Evolutionary conservation across 2,797 vertebrate species (phyloP).

Genomic region (Sebastes matsubarae): DNA sequence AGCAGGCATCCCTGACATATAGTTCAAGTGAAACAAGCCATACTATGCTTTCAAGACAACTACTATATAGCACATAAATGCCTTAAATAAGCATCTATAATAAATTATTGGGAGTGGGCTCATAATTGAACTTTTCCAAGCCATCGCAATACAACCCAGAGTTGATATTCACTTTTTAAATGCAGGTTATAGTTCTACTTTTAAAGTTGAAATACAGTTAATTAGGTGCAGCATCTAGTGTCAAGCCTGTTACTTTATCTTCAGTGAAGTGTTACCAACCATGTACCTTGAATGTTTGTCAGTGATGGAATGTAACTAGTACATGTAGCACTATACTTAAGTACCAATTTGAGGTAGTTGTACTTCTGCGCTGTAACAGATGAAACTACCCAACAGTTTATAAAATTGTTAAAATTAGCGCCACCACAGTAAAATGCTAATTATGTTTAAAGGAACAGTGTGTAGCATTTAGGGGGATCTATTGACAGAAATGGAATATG

Average conservation of each 20-base stretch:
- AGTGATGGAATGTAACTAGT: neutral
- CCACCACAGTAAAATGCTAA: no score
- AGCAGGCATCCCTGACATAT: constrained; percentile 2
- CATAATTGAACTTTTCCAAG: neutral
- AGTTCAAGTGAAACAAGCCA: constrained; percentile 15
- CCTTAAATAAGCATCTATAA: neutral
- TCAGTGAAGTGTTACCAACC: neutral
- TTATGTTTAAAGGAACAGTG: no score
- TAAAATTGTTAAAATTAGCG: neutral
- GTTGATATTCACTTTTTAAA: neutral
- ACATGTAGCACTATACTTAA: neutral
- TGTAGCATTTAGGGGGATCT: no score
- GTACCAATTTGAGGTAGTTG: neutral
- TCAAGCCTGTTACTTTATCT: neutral
- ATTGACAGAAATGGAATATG: no score
- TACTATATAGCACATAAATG: neutral
- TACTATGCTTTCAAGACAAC: neutral
- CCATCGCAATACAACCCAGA: neutral
- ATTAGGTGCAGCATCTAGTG: neutral
- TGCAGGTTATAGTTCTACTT: neutral
- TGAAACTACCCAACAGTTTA: neutral
- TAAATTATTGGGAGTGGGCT: neutral
- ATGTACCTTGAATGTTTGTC: neutral
- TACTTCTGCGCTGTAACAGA: neutral
- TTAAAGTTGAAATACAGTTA: neutral